Percentiles rank a stretch among this genome's conserved stretches.
Conservation (phyloP, 1,140 invertebrate species). For the Psilanteris sp. region DNA sequence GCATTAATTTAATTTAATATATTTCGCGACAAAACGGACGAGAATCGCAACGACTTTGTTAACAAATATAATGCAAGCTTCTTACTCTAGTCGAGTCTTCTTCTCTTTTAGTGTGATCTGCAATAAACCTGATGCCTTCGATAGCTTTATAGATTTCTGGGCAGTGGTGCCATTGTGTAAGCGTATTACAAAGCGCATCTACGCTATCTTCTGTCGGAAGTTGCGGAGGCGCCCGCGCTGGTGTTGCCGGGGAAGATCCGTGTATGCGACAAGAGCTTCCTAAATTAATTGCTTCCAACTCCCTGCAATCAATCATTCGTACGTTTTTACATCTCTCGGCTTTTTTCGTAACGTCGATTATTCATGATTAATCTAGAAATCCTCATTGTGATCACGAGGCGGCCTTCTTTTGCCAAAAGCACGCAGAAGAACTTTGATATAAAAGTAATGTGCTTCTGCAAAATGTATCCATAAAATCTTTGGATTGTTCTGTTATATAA, state of each 20-base stretch:
- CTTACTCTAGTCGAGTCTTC: constrained; percentile 94
- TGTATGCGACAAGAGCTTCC: constrained; percentile 83
- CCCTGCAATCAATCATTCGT: constrained; percentile 73
- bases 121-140: constrained; percentile 94
- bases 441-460: too few relatives aligned
- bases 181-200: constrained; percentile 79
- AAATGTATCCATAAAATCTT: too few relatives aligned
- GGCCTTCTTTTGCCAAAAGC: too few relatives aligned
- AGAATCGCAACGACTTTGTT: too few relatives aligned
- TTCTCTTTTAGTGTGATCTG: constrained; percentile 94
- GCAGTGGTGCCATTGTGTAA: constrained; percentile 89
- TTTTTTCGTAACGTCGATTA: constrained; percentile 18
- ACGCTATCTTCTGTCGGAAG: constrained; percentile 75
- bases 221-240: constrained; percentile 68
- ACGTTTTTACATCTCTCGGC: constrained; percentile 39
- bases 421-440: too few relatives aligned
- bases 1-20: too few relatives aligned
- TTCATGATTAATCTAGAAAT: constrained; percentile 9
- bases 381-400: too few relatives aligned
- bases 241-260: constrained; percentile 81
- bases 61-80: too few relatives aligned
- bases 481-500: too few relatives aligned
- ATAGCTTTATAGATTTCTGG: constrained; percentile 96
- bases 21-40: too few relatives aligned
- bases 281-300: constrained; percentile 81